Base-by-base conservation (phyloP, 1,140 invertebrate species). In the Bombus turneri region DNA sequence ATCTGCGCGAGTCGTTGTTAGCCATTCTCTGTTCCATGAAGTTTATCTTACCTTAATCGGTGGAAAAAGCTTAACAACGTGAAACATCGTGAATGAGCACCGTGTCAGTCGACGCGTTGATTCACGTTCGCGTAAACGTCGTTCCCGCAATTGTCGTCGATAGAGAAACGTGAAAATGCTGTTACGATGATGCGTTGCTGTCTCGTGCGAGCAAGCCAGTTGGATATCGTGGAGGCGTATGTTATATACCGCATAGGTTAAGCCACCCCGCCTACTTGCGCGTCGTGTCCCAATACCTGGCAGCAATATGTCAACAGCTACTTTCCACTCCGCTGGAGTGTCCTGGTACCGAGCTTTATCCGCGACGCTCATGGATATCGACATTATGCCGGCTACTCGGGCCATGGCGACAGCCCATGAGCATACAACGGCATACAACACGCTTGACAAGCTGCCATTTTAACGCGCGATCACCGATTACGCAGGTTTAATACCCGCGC, bases 211-310 rank as follows among this genome's bases (percentile, higher is more conserved):
- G 1, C 43, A 75, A 3, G 72, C 68, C 39, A 43, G 41, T 66
- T 34, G 66, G 62, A 43, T 64, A 72, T 41, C 83, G 90, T 83
- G 93, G 93, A 93, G 93, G 94, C 93, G 93, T 94, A 92, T 68
- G 92, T 95, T 94, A 94, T 94, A 94, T 94, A 91, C 94, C 94
- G 92, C 94, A 95, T 94, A 94, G 91, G 94, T 91, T 90, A 90
- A 93, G 88, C 90, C 90, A 91, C 88, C 91, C 92, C 94, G 92
- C 94, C 94, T 93, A 94, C 94, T 91, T 91, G 90, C 39, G 12
- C 87, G 78, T 87, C 86, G 90, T 92, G 93, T 92, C 90, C 92
- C 94, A 93, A 94, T 94, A 94, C 91, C 92, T 91, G 91, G 88
- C 93, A 90, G 90, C 91, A 90, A 94, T 94, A 94, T 92, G 93